Evolutionary conservation across 92 coral and sea anemone genomes (phyloP).

Genomic region (Micromussa lordhowensis): DNA sequence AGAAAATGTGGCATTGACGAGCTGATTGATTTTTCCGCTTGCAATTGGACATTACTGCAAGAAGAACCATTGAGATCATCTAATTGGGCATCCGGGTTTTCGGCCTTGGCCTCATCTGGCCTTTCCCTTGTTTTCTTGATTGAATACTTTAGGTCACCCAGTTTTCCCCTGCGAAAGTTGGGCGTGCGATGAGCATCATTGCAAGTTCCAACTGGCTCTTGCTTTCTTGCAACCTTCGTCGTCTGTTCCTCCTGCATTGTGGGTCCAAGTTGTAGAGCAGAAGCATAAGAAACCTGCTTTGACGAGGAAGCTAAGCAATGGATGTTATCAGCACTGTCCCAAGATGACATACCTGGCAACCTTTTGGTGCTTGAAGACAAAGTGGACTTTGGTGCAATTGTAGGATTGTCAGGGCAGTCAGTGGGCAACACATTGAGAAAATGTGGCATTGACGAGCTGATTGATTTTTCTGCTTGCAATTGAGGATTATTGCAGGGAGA

Average conservation of each 20-base stretch:
- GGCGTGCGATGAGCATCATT: neutral
- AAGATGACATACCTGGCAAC: neutral
- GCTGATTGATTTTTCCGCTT: neutral
- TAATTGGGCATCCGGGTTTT: neutral
- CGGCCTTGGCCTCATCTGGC: neutral
- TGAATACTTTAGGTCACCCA: neutral
- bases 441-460: conserved; percentile 12
- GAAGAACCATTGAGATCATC: neutral
- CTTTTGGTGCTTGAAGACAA: neutral
- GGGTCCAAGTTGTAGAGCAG: neutral
- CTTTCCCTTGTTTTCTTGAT: neutral
- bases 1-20: conserved; percentile 15
- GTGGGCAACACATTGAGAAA: neutral
- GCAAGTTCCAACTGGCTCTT: neutral
- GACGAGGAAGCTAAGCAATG: neutral
- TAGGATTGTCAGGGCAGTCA: neutral
- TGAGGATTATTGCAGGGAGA: neutral
- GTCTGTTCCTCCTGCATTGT: neutral
- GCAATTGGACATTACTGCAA: neutral
- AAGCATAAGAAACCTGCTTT: neutral
- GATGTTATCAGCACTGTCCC: neutral
- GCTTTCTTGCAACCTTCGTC: neutral
- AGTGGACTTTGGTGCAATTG: neutral
- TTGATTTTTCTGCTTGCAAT: neutral
- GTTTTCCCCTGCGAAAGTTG: neutral